phyloP scores from a whole-genome alignment of 2,113 vertebrate genomes.

The Vulpes lagopus region DNA sequence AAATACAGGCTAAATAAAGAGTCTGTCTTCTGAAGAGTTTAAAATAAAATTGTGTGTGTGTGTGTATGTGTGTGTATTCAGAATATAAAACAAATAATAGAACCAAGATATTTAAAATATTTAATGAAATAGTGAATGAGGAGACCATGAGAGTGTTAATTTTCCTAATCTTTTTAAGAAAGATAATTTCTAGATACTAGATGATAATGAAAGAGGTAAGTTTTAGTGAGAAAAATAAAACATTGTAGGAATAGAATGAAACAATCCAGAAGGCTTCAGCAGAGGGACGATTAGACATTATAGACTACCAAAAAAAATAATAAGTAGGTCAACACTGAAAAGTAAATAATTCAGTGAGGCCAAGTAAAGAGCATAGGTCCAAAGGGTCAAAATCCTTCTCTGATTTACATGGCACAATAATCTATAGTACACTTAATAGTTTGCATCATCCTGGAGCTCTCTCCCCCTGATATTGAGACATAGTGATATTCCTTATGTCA shows the following conservation, averaged over 20 bases:
- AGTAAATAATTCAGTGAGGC: neutral
- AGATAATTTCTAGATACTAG: neutral
- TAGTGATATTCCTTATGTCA: neutral
- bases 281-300: neutral
- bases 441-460: neutral
- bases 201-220: neutral
- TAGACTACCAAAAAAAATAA: neutral
- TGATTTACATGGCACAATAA: neutral
- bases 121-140: neutral
- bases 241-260: neutral
- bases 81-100: neutral
- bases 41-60: neutral
- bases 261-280: neutral
- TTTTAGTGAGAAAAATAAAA: constrained; percentile 24
- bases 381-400: constrained; percentile 23
- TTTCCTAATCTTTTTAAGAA: constrained; percentile 8
- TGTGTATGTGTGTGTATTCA: neutral
- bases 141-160: neutral
- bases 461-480: neutral
- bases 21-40: neutral
- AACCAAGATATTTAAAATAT: neutral
- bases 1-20: neutral
- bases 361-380: neutral
- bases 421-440: neutral
- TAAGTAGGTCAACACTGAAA: neutral